Base-by-base conservation (phyloP, 53 echinoderm and acorn worm genomes). In the Stichopus horrens region DNA sequence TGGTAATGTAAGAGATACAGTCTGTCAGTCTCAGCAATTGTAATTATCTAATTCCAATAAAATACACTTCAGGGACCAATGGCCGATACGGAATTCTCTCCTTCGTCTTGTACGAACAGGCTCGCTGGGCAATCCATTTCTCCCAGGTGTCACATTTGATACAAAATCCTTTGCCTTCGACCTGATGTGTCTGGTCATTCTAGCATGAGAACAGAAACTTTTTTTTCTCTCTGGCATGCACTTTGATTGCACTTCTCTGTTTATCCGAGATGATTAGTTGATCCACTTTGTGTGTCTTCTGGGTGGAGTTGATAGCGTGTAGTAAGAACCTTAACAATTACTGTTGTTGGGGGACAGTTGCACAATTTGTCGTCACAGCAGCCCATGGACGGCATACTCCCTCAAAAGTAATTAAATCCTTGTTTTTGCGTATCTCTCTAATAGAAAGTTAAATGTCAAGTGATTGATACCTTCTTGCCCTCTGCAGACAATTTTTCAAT, bases 381-480 rank as follows among this genome's bases (percentile, higher is more conserved):
- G 63, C 37, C 37, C 71, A 7, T 71, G n/a, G 18, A 18, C 7
- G 63, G 63, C 16, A 71, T 7, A 71, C 71, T 68, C 71, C 37
- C 37, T 71, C 59, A 59, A 8, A 59, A 71, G 71, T 71, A 71
- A 71, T 71, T 71, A 71, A 71, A 59, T 71, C n/a, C 71, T 20
- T 18, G 18, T 71, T 71, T 37, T 13, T 18, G 71, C 19, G 71
- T 18, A 71, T 71, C 71, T 71, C 19, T 20, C 71, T 71, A 18
- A n/a, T 71, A 13, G 19, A 7, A 7, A 16, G 71, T 71, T 71
- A 20, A 16, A 71, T 71, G 16, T 37, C 37, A 37, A 63, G 71
- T 71, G 71, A 71, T 71, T 71, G 71, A 71, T 71, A 18, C 71
- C n/a, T 71, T 18, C 71, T 71, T 21, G 19, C 71, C 71, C 71